Evolutionary conservation across 2,797 vertebrate species (phyloP), one percentile per base, ranked within the genome.

Genomic region (Sandelia bainsii): DNA sequence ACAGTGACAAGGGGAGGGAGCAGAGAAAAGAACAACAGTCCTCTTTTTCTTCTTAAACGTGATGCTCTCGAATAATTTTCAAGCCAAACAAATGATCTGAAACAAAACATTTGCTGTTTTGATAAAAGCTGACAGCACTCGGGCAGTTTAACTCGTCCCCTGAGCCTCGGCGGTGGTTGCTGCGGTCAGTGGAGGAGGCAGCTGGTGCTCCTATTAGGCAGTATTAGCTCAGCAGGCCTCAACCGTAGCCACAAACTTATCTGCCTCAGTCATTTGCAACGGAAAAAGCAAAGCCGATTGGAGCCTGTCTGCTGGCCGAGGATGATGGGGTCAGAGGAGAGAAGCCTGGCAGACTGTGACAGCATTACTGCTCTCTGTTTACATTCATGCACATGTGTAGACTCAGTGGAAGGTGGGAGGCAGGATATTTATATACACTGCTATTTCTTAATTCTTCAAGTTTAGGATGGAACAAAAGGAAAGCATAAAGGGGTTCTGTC

Each of bases 271-370:
- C 85, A 87, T 90, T 89, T 81, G 83, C 86, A 84, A 79, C 87
- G 90, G 93, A 92, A 92, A 90, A 89, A 84, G 77, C 82, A 91
- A 93, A 94, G 89, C 91, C 69, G 91, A 92, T 92, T 84, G 84
- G 64, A 73, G 64, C 79, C 74, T 32, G 81, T 66, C 64, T 70
- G 63, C 59, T 23, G 70, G 63, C 75, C 25, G 48, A 75, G 75
- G 74, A 68, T 76, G 85, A 88, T 69, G 32, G 59, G 46, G n/a
- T 63, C 6, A 7, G 63, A 62, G 72, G 60, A 46, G 73, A 69
- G 72, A 22, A 68, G 62, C 62, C 68, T 44, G 71, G 46, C 69
- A 27, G 75, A 40, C 71, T 59, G 75, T 73, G 81, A 69, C 42
- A 13, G 72, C 75, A 72, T 80, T 72, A 29, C 78, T 58, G 62